Percentiles rank a stretch among this genome's conserved stretches.
Conservation (phyloP, 2,888 invertebrate genomes). For the Galeruca laticollis region DNA sequence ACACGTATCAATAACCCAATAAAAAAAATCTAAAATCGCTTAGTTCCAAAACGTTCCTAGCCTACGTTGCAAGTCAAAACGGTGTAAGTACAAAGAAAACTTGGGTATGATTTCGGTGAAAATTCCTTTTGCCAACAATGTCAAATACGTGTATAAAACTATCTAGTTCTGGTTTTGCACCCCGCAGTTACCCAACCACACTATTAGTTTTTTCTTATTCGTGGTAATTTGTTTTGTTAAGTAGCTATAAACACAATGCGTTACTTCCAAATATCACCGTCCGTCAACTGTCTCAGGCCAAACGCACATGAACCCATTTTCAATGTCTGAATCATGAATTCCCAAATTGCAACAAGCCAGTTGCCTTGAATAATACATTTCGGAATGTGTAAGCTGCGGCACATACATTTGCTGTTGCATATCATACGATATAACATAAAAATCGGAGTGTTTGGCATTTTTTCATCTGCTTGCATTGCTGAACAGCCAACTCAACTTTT, state of each 20-base stretch:
- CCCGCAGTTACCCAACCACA: too few relatives aligned
- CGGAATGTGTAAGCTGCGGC: background rate
- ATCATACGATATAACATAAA: constrained; percentile 11
- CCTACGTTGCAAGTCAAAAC: background rate
- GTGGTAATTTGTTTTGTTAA: background rate
- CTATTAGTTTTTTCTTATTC: too few relatives aligned
- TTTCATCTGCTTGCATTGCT: too few relatives aligned
- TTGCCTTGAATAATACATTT: constrained; percentile 20
- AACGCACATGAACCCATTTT: too few relatives aligned
- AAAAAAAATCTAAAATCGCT: too few relatives aligned
- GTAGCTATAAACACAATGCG: background rate
- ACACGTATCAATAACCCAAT: too few relatives aligned
- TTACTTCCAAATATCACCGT: background rate
- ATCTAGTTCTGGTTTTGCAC: too few relatives aligned
- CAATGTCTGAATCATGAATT: too few relatives aligned
- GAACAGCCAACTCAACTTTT: constrained; percentile 24
- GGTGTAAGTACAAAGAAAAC: too few relatives aligned
- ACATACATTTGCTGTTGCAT: constrained; percentile 14
- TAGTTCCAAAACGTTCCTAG: too few relatives aligned
- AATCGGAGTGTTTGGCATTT: constrained; percentile 19
- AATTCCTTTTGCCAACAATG: constrained; percentile 19
- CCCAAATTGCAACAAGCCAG: too few relatives aligned
- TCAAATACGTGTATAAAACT: constrained; percentile 10
- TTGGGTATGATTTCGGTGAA: constrained; percentile 18
- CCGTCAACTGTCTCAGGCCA: too few relatives aligned